A percentile compares a stretch with the other conserved stretches of the same genome.
Conservation (phyloP, 2,113 vertebrate species). For the Colius striatus region DNA sequence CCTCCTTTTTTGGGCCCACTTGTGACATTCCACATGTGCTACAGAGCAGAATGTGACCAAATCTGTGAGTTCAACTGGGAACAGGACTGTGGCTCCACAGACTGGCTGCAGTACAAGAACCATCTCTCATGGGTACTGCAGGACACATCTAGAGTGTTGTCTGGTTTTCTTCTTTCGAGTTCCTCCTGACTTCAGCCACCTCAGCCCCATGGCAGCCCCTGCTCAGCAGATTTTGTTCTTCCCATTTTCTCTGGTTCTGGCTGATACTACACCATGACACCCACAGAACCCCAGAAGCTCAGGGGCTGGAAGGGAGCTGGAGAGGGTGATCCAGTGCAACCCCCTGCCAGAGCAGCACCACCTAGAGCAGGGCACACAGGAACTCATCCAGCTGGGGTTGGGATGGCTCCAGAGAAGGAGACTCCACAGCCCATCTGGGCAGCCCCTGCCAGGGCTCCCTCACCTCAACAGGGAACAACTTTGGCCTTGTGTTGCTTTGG, state of each 20-base stretch:
- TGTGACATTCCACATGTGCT: fast-evolving
- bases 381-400: no score
- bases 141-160: no score
- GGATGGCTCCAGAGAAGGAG: no score
- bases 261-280: neutral
- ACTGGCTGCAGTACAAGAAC: neutral
- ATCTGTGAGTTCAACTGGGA: neutral
- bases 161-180: neutral
- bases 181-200: neutral
- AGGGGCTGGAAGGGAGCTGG: no score
- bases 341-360: no score
- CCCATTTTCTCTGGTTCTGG: neutral
- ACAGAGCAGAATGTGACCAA: neutral
- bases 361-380: no score
- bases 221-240: neutral
- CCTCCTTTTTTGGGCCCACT: no score
- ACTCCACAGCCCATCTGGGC: no score
- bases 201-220: neutral
- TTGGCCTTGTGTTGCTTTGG: no score
- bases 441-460: no score
- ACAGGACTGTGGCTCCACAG: neutral
- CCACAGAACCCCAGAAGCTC: neutral
- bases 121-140: fast-evolving
- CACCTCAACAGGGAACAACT: no score
- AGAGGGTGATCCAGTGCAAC: no score